A percentile compares a stretch with the other conserved stretches of the same genome.
phyloP scores from a whole-genome alignment of 2,113 vertebrate genomes.

The Oceanodroma tethys region DNA sequence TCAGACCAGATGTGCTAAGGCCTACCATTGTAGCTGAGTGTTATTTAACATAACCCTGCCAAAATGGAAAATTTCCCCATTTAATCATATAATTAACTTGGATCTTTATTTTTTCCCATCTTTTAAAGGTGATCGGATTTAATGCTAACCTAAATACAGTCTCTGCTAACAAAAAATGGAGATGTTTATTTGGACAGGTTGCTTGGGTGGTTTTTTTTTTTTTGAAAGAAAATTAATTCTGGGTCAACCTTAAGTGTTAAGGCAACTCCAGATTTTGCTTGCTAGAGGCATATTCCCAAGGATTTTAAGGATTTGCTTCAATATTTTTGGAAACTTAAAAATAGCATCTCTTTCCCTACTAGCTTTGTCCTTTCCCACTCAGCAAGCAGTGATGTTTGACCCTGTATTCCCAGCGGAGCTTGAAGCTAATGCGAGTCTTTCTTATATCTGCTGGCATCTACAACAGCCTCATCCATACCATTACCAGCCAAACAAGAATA shows the following conservation, averaged over 20 bases:
- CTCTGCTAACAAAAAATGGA: background rate
- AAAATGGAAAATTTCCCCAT: background rate
- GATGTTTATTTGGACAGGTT: background rate
- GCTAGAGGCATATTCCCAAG: slow-evolving; percentile 9
- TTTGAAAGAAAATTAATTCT: background rate
- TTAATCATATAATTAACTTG: background rate
- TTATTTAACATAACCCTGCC: slow-evolving; percentile 9
- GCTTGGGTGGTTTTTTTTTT: background rate
- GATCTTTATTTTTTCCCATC: background rate
- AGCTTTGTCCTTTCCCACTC: slow-evolving; percentile 17
- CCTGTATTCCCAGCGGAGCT: background rate
- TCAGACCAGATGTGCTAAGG: slow-evolving; percentile 23
- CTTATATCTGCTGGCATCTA: background rate
- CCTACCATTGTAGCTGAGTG: background rate
- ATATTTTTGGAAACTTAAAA: slow-evolving; percentile 46
- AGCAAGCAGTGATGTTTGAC: slow-evolving; percentile 12
- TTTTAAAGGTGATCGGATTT: background rate
- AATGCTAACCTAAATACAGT: background rate
- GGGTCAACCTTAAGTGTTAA: background rate
- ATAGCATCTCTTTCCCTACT: background rate
- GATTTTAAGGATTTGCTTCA: background rate
- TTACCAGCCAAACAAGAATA: background rate
- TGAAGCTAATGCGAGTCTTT: background rate
- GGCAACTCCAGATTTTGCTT: background rate
- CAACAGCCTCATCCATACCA: background rate